These are phyloP conservation scores for Crematogaster levior DNA, from an alignment of 2,888 invertebrate species.

Conservation along the genomic window DNA sequence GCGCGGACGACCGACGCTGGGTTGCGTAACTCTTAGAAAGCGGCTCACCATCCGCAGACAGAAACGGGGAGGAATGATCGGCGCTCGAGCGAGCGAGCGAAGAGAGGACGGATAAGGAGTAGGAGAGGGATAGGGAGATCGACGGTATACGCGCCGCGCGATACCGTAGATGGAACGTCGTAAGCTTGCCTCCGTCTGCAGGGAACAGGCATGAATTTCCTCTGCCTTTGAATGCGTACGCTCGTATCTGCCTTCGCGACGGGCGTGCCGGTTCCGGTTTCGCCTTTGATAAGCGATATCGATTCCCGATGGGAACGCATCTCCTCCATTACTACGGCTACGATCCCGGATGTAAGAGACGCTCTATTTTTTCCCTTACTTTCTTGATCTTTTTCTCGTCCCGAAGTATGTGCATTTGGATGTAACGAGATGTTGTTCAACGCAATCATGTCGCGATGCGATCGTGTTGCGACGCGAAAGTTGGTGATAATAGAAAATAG, in stretches of 20 bases:
- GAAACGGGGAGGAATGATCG: constrained; percentile 39
- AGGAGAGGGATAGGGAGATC: constrained; percentile 38
- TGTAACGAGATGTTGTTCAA: constrained; percentile 44
- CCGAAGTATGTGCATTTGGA: constrained; percentile 38
- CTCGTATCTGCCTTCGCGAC: constrained; percentile 62
- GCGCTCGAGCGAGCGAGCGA: constrained; percentile 37
- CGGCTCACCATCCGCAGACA: constrained; percentile 65
- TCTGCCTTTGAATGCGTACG: constrained; percentile 65
- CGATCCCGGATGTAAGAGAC: constrained; percentile 70
- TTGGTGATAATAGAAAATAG: constrained; percentile 24
- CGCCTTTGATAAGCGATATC: constrained; percentile 75
- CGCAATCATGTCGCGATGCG: constrained; percentile 8
- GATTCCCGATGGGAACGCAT: constrained; percentile 71
- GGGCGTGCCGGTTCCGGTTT: constrained; percentile 70
- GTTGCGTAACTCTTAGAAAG: constrained; percentile 84
- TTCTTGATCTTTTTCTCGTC: constrained; percentile 45
- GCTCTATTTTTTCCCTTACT: constrained; percentile 57
- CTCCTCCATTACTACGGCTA: constrained; percentile 62
- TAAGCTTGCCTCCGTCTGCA: constrained; percentile 58
- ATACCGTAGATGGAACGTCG: constrained; percentile 63
- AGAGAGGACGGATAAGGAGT: constrained; percentile 57
- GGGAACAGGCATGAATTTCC: constrained; percentile 69
- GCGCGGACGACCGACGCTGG: constrained; percentile 75
- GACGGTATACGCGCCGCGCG: constrained; percentile 42
- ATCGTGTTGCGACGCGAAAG: background rate